phyloP scores from a whole-genome alignment of 2,113 vertebrate genomes.

The Podilymbus podiceps region DNA sequence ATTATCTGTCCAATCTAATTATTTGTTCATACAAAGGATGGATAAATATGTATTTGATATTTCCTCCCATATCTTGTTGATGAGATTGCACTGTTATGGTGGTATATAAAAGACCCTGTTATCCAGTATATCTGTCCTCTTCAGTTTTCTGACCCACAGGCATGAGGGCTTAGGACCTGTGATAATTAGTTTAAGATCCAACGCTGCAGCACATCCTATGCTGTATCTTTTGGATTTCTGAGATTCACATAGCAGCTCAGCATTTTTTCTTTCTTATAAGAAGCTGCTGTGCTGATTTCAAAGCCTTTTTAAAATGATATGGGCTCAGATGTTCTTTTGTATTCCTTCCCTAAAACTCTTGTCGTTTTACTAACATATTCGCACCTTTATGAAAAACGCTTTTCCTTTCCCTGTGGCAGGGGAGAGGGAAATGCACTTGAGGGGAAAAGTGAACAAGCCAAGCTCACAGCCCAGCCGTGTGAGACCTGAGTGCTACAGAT shows the following conservation, averaged over 20 bases:
- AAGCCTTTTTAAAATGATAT: background rate
- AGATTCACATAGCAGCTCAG: rapidly evolving
- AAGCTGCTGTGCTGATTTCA: background rate
- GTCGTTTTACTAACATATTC: background rate
- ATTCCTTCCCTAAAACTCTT: background rate
- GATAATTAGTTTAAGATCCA: background rate
- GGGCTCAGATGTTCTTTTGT: background rate
- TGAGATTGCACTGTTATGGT: background rate
- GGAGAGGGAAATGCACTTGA: background rate
- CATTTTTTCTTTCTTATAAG: background rate
- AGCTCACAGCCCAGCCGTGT: background rate
- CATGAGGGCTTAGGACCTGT: background rate
- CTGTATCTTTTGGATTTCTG: background rate
- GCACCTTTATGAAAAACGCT: background rate
- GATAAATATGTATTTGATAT: background rate
- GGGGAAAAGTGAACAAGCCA: background rate
- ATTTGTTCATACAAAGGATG: background rate
- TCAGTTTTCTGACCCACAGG: background rate
- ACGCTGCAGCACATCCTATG: background rate
- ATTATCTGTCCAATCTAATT: background rate
- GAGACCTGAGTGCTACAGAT: background rate
- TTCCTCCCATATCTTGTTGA: background rate
- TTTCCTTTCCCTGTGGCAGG: background rate
- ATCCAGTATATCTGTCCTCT: background rate
- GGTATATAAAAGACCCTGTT: background rate